Base-by-base conservation (phyloP, 2,888 invertebrate genomes). In the Epinotia brunnichana region DNA sequence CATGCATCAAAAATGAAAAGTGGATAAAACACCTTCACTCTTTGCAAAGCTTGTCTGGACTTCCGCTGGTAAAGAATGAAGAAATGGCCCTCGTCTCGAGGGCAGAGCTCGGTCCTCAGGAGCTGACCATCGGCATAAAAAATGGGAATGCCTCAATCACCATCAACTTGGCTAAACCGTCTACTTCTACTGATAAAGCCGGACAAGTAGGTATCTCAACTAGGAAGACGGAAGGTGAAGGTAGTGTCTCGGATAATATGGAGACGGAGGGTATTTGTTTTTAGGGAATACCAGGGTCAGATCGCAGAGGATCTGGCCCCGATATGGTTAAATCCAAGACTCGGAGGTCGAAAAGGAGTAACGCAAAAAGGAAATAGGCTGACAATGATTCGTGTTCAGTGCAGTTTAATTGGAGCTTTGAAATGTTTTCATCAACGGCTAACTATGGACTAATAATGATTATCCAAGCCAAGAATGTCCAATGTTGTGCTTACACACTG, bases 11-110 rank as follows among this genome's bases (percentile, higher is more conserved):
- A 9, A 89, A 90, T 75, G 77, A 85, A 57, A 87, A 84, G 64
- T 88, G 87, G 85, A 83, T 90, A 7, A 82, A 83, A 21, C 87
- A 86, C 17, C 77, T 90, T 2, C 81, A 84, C 63, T 71, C 75
- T 0, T 76, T 87, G 70, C 86, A 90, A 74, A 78, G 77, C 2
- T 68, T 77, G 0, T 84, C 87, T 0, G 86, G 88, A 0, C 60
- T 76, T 0, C 77, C 80, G 17, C 63, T 91, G 3, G 59, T 91
- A 44, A 85, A 80, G 17, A 81, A 86, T 0, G 79, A 84, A 15
- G 91, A 91, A 74, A 70, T 87, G 15, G 75, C 76, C 2, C 73
- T 80, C 11, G 15, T 72, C 19, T 48, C 86, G 2, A 24, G 29
- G 53, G 81, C 79, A 69, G 79, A 77, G 1, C 60, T 13, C 0